Evolutionary conservation across 2,113 vertebrate genomes (phyloP), one percentile per base, ranked within the genome.

Genomic region (Etheostoma cragini): DNA sequence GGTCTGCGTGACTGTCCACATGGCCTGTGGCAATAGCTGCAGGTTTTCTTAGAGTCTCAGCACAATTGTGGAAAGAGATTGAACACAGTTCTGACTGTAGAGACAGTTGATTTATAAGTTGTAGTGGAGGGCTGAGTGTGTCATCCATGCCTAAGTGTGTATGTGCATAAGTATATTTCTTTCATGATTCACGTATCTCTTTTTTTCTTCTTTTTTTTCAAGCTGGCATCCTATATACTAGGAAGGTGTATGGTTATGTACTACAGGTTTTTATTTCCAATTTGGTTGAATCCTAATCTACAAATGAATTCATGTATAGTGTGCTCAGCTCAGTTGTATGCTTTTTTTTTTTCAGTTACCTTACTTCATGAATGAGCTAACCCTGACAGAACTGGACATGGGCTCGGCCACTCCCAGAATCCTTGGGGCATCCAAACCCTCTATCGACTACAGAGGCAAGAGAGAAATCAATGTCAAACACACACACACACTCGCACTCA

Each of bases 281-380:
- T 53, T 24, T 22, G 13, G 7, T 53, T 26, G 3, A 17, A 33
- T 38, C 35, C 58, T 58, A 38, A 17, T 38, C 33, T 71, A 8
- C 46, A 22, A 21, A 30, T 79, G 0, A 64, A 54, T 80, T 71
- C 12, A 60, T 17, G 0, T 5, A 26, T 22, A 26, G 1, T 56
- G 11, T 62, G 24, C 52, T 74, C 16, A 73, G 11, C 19, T 54
- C 16, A 63, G 5, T 52, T 76, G 5, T 72, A 0, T 76, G 42
- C 38, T 76, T 0, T 77, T 14, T 71, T 17, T 89, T 12, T 80
- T 83, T 42, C 82, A 99, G 98, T 91, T 99, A 85, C 98, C 98
- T 1, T 99, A 99, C 93, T 99, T 99, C 90, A 99, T 99, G 98
- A 99, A 99, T 73, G 98, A 99, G 86, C 93, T 99, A 64, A 98